phyloP scores from a whole-genome alignment of 2,797 vertebrate species.

The Chelidonichthys spinosus region DNA sequence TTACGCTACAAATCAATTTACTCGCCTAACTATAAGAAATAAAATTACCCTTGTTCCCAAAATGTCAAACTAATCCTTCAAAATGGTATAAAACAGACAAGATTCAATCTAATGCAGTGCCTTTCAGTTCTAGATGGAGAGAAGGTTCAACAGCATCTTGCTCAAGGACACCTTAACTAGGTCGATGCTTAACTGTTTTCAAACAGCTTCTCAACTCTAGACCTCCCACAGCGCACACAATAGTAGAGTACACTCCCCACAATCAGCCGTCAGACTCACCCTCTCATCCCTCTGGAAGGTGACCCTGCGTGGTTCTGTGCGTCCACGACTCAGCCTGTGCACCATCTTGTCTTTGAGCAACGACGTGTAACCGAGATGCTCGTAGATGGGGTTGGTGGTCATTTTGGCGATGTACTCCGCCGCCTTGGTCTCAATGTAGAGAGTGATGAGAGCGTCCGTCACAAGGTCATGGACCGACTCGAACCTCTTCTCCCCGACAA shows the following conservation, averaged over 20 bases:
- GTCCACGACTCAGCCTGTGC: slow-evolving; percentile 88
- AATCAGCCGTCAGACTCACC: slow-evolving; percentile 81
- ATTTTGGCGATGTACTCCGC: slow-evolving; percentile 99
- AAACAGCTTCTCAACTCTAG: neutral
- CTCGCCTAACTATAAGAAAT: neutral
- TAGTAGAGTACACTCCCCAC: neutral
- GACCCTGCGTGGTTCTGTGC: slow-evolving; percentile 88
- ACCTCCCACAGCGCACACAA: neutral
- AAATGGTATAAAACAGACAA: neutral
- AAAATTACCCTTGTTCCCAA: neutral
- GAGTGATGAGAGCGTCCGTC: slow-evolving; percentile 96
- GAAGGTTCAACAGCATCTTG: neutral
- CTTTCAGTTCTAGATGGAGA: slow-evolving; percentile 3
- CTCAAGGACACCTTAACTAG: neutral
- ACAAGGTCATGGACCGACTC: slow-evolving; percentile 98
- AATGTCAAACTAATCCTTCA: neutral
- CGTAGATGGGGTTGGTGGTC: slow-evolving; percentile 99
- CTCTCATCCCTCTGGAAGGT: slow-evolving; percentile 91
- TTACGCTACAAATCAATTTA: neutral
- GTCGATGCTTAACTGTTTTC: neutral
- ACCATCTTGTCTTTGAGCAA: slow-evolving; percentile 93
- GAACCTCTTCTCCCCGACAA: slow-evolving; percentile 98
- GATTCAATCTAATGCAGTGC: neutral
- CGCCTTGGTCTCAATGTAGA: slow-evolving; percentile 98
- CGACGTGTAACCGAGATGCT: slow-evolving; percentile 96